These are phyloP conservation scores for Bagarius yarrelli DNA, from an alignment of 2,113 vertebrate genomes.

Conservation along the genomic window DNA sequence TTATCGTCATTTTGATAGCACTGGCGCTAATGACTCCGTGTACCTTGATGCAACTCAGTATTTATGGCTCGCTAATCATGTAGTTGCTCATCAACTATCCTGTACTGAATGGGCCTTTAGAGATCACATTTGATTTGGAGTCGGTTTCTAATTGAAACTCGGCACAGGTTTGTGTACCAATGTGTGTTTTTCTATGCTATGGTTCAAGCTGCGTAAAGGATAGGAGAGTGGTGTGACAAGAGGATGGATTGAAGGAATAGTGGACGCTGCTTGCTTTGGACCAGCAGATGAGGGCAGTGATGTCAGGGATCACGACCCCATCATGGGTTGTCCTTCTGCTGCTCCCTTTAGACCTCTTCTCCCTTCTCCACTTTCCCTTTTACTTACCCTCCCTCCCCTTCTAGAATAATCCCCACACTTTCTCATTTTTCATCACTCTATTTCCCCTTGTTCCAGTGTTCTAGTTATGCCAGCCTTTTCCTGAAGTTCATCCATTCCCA, in stretches of 20 bases:
- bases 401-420: background rate
- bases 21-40: background rate
- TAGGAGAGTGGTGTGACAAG: background rate
- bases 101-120: background rate
- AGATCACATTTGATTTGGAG: background rate
- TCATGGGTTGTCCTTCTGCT: conserved; percentile 48
- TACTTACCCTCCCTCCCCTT: background rate
- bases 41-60: background rate
- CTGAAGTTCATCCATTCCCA: conserved; percentile 2
- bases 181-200: background rate
- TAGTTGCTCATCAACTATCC: background rate
- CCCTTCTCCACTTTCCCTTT: conserved; percentile 25
- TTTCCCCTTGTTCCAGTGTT: conserved; percentile 5
- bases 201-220: background rate
- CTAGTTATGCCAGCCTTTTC: background rate
- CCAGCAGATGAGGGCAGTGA: conserved; percentile 52
- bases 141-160: background rate
- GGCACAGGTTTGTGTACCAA: background rate
- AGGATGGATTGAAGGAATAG: background rate
- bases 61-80: background rate
- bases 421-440: conserved; percentile 41
- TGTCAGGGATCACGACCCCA: conserved; percentile 52
- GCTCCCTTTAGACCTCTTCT: conserved; percentile 46
- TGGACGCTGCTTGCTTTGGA: conserved; percentile 26
- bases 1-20: background rate